These are phyloP conservation scores for Onchidella celtica DNA, from an alignment of 2,888 invertebrate species.

Conservation along the genomic window DNA sequence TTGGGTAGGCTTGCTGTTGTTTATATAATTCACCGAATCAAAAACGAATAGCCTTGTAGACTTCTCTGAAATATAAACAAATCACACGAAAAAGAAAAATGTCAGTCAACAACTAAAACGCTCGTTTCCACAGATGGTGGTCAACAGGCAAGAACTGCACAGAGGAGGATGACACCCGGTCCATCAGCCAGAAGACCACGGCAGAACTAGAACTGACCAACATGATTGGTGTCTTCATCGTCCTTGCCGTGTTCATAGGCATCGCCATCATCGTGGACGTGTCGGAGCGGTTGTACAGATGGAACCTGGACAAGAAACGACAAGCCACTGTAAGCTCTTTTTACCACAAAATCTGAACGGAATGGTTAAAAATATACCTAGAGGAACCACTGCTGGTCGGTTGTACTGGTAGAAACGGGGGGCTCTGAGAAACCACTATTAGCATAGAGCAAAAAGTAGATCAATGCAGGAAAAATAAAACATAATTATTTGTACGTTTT, in stretches of 20 bases:
- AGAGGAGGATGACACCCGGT: constrained; percentile 55
- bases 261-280: constrained; percentile 66
- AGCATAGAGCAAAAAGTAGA: too few species aligned
- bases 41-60: too few species aligned
- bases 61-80: too few species aligned
- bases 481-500: background rate
- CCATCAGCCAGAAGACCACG: constrained; percentile 62
- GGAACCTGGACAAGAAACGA: background rate
- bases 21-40: too few species aligned
- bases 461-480: background rate
- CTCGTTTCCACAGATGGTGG: constrained; percentile 71
- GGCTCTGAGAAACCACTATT: too few species aligned
- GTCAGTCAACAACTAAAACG: too few species aligned
- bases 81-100: too few species aligned
- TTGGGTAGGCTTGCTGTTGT: too few species aligned
- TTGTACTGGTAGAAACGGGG: too few species aligned
- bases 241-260: constrained; percentile 63
- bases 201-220: constrained; percentile 71
- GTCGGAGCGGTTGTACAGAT: constrained; percentile 41
- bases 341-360: too few species aligned
- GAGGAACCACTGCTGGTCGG: background rate
- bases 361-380: background rate
- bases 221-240: constrained; percentile 74
- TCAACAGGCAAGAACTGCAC: constrained; percentile 60
- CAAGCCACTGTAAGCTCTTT: too few species aligned